Conservation (phyloP, 2,113 vertebrate species). For the Elephantulus edwardii region DNA sequence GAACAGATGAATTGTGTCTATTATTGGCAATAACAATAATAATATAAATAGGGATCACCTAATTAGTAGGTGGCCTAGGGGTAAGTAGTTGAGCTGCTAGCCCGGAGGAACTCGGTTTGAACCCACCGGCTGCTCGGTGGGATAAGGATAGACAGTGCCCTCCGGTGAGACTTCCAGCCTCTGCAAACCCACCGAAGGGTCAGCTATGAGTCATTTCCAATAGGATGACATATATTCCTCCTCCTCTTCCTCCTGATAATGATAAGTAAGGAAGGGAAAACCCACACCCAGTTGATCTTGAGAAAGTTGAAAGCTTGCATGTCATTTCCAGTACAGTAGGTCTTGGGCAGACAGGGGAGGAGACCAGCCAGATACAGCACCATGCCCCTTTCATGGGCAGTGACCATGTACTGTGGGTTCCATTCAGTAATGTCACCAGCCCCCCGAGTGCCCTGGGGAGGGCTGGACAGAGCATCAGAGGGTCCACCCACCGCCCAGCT, state of each 20-base stretch:
- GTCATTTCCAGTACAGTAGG: not conserved
- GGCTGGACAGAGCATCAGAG: accelerated
- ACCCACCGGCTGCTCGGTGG: no score
- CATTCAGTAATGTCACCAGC: not conserved
- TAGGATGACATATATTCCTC: no score
- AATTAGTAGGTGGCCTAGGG: no score
- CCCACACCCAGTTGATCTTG: not conserved
- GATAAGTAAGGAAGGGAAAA: not conserved
- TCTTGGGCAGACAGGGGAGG: not conserved
- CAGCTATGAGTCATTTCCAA: no score
- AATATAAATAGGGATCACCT: no score
- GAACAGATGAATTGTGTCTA: not conserved
- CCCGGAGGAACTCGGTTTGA: no score
- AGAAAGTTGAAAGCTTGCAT: not conserved
- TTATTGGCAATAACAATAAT: no score
- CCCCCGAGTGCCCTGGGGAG: not conserved
- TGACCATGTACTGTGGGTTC: not conserved
- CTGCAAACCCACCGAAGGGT: no score
- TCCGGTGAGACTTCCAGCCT: no score
- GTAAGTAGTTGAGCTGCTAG: no score
- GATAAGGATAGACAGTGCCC: no score
- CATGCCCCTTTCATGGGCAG: not conserved
- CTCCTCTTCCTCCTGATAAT: not conserved
- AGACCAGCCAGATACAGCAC: accelerated
- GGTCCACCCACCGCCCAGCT: not conserved